These are phyloP conservation scores for Hippopotamyrus pictus DNA, from an alignment of 2,797 vertebrate species.

Conservation along the genomic window DNA sequence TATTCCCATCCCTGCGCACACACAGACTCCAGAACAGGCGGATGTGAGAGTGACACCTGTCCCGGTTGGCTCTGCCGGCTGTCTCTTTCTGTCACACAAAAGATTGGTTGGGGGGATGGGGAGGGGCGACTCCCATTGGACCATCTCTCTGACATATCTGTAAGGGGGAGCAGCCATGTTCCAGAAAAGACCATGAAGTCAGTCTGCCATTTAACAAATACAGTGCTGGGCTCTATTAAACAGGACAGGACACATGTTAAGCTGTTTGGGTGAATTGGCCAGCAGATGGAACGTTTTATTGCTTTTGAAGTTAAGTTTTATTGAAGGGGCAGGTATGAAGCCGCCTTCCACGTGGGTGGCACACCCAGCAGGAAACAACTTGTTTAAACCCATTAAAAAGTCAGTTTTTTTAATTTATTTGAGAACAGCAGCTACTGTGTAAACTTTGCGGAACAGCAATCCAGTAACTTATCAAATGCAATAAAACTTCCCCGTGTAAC, in stretches of 20 bases:
- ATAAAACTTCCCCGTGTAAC: neutral
- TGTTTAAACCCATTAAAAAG: neutral
- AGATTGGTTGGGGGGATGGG: neutral
- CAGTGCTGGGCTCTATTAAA: neutral
- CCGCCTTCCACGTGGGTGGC: neutral
- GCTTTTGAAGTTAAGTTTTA: neutral
- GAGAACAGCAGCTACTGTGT: neutral
- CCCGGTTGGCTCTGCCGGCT: neutral
- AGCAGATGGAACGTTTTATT: neutral
- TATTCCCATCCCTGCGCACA: neutral
- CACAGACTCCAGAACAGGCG: neutral
- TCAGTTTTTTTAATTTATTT: neutral
- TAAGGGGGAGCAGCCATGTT: neutral
- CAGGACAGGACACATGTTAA: neutral
- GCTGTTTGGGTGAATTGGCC: neutral
- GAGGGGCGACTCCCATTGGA: neutral
- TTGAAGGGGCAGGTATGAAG: constrained; percentile 2
- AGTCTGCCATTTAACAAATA: neutral
- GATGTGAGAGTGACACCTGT: neutral
- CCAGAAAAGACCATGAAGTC: neutral
- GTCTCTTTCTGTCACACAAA: neutral
- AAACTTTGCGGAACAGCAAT: neutral
- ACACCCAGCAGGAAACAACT: neutral
- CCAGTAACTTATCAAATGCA: neutral
- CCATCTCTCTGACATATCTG: neutral